A percentile compares a stretch with the other conserved stretches of the same genome.
phyloP scores from a whole-genome alignment of 2,888 invertebrate species.

The Netelia melanura region DNA sequence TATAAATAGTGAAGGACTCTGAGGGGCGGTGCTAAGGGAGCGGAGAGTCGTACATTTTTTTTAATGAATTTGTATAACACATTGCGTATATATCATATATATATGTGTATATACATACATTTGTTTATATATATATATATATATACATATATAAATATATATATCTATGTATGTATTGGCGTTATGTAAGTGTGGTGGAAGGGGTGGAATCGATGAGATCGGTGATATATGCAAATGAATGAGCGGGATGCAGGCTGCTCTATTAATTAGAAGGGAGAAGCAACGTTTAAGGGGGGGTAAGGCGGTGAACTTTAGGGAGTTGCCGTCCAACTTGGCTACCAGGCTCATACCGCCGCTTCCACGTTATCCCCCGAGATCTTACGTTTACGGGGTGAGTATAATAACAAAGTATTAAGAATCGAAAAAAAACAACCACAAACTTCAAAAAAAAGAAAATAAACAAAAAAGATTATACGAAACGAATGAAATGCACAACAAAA shows the following conservation, averaged over 20 bases:
- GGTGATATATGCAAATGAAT: conserved; percentile 82
- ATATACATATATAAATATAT: conserved; percentile 43
- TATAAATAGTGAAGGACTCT: conserved; percentile 66
- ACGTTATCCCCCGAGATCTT: conserved; percentile 92
- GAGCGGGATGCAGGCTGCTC: conserved; percentile 96
- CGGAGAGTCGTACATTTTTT: conserved; percentile 55
- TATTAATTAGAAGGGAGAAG: conserved; percentile 96
- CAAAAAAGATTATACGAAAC: conserved; percentile 16
- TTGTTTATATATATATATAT: conserved; percentile 49
- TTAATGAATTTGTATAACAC: conserved; percentile 60
- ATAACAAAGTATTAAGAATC: conserved; percentile 59
- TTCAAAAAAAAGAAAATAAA: conserved; percentile 45
- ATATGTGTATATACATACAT: conserved; percentile 43
- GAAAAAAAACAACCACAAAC: conserved; percentile 53
- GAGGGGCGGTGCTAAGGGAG: conserved; percentile 70
- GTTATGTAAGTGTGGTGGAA: conserved; percentile 67
- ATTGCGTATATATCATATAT: conserved; percentile 56
- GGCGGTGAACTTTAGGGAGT: conserved; percentile 90
- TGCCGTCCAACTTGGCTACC: conserved; percentile 95
- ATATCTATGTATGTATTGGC: conserved; percentile 62
- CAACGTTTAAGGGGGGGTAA: conserved; percentile 93
- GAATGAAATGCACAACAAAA: conserved; percentile 33
- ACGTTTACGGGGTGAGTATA: conserved; percentile 83
- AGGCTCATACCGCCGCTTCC: conserved; percentile 95
- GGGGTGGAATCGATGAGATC: conserved; percentile 73